Percentiles rank a stretch among this genome's conserved stretches.
Evolutionary conservation across 1,140 invertebrate genomes (phyloP).

Genomic region (Pinna nobilis): DNA sequence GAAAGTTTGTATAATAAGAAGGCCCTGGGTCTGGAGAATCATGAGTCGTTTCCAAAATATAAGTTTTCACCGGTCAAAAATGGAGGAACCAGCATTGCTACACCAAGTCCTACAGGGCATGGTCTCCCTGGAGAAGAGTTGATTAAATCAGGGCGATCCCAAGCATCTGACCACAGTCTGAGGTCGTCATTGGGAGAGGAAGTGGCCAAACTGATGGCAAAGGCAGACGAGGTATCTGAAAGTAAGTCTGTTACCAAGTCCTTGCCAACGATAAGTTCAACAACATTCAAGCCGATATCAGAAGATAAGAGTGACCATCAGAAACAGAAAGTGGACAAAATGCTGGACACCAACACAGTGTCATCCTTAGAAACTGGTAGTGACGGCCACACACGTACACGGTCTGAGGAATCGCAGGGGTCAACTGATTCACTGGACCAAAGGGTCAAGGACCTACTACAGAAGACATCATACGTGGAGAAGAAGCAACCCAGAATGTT

Average conservation of each 20-base stretch:
- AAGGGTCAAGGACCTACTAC: constrained; percentile 34
- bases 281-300: constrained; percentile 15
- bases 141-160: constrained; percentile 14
- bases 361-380: constrained; percentile 1
- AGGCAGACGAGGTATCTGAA: neutral
- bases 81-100: neutral
- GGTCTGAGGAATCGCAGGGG: constrained; percentile 28
- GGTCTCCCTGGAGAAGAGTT: neutral
- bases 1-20: constrained; percentile 35
- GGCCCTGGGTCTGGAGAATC: constrained; percentile 17
- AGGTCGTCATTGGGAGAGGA: constrained; percentile 40
- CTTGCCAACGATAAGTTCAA: neutral
- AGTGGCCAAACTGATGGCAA: constrained; percentile 38
- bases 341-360: neutral
- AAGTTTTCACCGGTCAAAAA: constrained; percentile 11
- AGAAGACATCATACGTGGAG: constrained; percentile 40
- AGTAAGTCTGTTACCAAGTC: neutral
- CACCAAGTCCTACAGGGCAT: neutral
- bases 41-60: constrained; percentile 14
- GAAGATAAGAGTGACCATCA: neutral
- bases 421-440: constrained; percentile 39
- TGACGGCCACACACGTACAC: constrained; percentile 8
- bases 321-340: neutral
- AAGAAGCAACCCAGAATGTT: constrained; percentile 5
- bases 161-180: constrained; percentile 22